Conservation (phyloP, 2,113 vertebrate species). For the Nothocercus nigrocapillus region DNA sequence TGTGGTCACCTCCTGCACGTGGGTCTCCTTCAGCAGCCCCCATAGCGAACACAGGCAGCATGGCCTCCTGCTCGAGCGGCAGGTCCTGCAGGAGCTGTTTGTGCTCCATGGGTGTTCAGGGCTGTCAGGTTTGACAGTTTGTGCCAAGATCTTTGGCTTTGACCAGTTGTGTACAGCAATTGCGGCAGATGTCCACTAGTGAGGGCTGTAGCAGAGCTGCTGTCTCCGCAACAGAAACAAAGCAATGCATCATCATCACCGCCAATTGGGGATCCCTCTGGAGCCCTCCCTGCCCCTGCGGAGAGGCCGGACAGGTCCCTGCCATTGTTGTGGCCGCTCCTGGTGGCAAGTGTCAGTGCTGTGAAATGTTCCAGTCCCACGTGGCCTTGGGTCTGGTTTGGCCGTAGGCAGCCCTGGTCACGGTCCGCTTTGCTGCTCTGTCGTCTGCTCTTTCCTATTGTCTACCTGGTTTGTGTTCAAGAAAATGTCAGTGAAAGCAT, state of each 20-base stretch:
- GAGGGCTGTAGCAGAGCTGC: conserved; percentile 36
- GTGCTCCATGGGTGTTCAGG: neutral
- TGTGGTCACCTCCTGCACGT: accelerated
- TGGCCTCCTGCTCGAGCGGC: neutral
- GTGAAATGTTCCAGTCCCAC: too few species aligned
- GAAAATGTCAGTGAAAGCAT: neutral
- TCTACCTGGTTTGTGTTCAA: neutral
- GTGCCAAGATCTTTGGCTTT: conserved; percentile 16
- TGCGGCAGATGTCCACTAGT: neutral
- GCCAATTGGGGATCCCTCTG: neutral
- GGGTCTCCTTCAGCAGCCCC: neutral
- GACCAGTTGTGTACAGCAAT: neutral
- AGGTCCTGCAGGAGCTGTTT: neutral
- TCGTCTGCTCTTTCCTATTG: neutral
- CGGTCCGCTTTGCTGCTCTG: neutral
- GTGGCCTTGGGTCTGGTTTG: neutral
- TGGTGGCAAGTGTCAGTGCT: neutral
- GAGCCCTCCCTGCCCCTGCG: neutral
- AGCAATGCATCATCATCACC: neutral
- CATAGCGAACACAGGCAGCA: neutral
- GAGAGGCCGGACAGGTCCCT: neutral
- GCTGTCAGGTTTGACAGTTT: conserved; percentile 6
- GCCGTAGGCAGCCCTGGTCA: neutral
- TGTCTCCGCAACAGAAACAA: neutral
- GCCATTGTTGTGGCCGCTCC: neutral